These are phyloP conservation scores for Phocides pigmalion DNA, from an alignment of 1,140 invertebrate genomes.

Conservation along the genomic window DNA sequence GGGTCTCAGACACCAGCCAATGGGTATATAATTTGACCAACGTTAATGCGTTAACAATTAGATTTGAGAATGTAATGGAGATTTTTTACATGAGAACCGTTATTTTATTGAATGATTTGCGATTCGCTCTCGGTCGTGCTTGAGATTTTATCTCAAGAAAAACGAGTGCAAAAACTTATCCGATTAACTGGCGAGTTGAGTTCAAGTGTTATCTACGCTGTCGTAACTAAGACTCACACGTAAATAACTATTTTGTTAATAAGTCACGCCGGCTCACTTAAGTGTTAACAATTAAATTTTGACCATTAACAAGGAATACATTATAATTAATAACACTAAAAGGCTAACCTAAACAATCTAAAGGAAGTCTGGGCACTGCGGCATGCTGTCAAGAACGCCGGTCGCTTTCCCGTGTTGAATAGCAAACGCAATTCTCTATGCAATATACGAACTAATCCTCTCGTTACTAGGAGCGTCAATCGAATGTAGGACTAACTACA, in stretches of 20 bases:
- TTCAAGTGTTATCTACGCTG: constrained; percentile 3
- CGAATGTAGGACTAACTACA: too few species aligned
- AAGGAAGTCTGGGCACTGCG: too few species aligned
- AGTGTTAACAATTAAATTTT: neutral
- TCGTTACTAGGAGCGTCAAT: too few species aligned
- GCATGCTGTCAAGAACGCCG: too few species aligned
- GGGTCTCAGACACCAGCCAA: constrained; percentile 1
- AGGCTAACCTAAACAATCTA: neutral
- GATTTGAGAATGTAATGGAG: constrained; percentile 10
- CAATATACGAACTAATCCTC: too few species aligned
- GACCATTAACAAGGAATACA: neutral
- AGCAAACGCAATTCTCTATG: too few species aligned
- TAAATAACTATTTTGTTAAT: neutral
- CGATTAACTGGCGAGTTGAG: neutral
- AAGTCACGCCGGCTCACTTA: neutral
- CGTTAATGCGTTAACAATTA: constrained; percentile 28
- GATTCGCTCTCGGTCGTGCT: neutral
- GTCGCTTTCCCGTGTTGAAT: too few species aligned
- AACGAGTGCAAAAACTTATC: constrained; percentile 1
- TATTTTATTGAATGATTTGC: constrained; percentile 22
- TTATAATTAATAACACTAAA: neutral
- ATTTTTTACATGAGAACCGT: constrained; percentile 13
- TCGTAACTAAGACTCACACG: neutral
- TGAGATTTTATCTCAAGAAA: neutral
- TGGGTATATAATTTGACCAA: constrained; percentile 15